These are phyloP conservation scores for Rhingia rostrata DNA, from an alignment of 2,888 invertebrate species.

Conservation along the genomic window DNA sequence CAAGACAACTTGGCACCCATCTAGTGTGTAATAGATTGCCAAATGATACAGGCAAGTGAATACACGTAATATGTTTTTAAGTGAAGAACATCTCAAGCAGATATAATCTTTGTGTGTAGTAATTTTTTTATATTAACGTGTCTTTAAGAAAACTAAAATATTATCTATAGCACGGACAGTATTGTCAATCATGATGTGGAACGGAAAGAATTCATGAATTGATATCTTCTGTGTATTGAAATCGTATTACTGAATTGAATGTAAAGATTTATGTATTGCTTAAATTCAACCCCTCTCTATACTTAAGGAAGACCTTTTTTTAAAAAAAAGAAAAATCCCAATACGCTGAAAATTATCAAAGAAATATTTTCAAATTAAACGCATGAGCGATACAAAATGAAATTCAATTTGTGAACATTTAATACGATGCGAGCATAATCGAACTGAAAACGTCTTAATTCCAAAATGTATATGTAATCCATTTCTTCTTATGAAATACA, in stretches of 20 bases:
- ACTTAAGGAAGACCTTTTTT: background rate
- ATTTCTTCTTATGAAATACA: slow-evolving; percentile 18
- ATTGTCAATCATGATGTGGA: too few species aligned
- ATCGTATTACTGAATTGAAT: too few species aligned
- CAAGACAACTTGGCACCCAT: slow-evolving; percentile 38
- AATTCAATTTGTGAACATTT: slow-evolving; percentile 57
- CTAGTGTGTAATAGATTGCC: slow-evolving; percentile 12
- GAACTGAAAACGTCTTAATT: slow-evolving; percentile 40
- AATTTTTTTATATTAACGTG: background rate
- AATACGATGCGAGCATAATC: slow-evolving; percentile 46
- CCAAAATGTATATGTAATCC: slow-evolving; percentile 26
- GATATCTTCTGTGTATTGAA: too few species aligned
- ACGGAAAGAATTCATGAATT: too few species aligned
- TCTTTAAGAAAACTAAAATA: too few species aligned
- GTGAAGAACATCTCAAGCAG: slow-evolving; percentile 11
- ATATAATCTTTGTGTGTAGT: slow-evolving; percentile 29
- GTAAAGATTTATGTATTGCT: too few species aligned
- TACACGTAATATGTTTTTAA: slow-evolving; percentile 20
- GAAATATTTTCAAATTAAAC: slow-evolving; percentile 68
- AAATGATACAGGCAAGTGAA: slow-evolving; percentile 35
- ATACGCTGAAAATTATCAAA: slow-evolving; percentile 54
- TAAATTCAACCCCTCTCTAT: background rate
- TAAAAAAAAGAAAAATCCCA: slow-evolving; percentile 9
- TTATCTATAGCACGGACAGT: too few species aligned
- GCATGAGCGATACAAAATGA: slow-evolving; percentile 59